Conservation (phyloP, 2,888 invertebrate species). For the Xanthostigma xanthostigma region DNA sequence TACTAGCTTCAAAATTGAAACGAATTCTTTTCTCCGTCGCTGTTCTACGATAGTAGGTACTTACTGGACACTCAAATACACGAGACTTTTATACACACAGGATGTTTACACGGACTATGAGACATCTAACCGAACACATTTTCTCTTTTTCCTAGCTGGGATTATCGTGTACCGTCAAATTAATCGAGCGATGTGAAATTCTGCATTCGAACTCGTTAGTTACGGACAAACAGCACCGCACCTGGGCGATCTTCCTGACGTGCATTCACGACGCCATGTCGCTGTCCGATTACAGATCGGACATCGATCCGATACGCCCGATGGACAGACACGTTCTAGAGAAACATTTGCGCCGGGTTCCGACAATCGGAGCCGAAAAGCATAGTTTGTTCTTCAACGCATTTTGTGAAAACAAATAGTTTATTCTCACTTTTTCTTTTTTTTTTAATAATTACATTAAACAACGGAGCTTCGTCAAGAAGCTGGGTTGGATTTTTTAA, state of each 20-base stretch:
- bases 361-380: neutral
- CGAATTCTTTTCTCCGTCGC: too few relatives aligned
- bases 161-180: conserved; percentile 35
- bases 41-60: neutral
- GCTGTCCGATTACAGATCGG: neutral
- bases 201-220: conserved; percentile 25
- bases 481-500: too few relatives aligned
- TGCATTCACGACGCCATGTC: conserved; percentile 31
- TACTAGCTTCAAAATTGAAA: too few relatives aligned
- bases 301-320: conserved; percentile 9
- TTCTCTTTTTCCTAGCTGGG: conserved; percentile 32
- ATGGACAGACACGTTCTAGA: neutral
- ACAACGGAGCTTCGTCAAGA: too few relatives aligned
- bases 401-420: neutral
- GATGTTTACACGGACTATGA: too few relatives aligned
- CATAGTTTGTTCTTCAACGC: conserved; percentile 2
- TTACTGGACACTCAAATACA: neutral
- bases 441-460: too few relatives aligned
- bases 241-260: conserved; percentile 39
- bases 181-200: conserved; percentile 34
- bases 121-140: neutral
- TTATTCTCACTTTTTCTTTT: too few relatives aligned
- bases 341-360: neutral
- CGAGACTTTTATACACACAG: too few relatives aligned
- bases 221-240: conserved; percentile 21